phyloP scores from a whole-genome alignment of 2,888 invertebrate species.

The Gasteruption jaculator region DNA sequence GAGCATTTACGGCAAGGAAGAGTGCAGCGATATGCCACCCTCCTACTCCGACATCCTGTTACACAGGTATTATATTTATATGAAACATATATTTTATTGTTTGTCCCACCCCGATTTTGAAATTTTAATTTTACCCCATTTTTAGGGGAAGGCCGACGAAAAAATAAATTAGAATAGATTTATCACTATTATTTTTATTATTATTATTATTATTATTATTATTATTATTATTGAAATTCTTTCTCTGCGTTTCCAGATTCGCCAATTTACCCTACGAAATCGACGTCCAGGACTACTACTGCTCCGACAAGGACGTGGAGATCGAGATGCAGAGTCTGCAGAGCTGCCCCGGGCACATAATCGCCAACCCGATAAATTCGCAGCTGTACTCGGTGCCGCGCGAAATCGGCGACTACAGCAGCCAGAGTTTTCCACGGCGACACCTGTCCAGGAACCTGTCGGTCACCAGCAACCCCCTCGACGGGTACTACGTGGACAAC shows the following conservation, averaged over 20 bases:
- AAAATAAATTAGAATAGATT: no score
- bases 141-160: no score
- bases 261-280: slow-evolving; percentile 44
- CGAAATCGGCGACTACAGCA: slow-evolving; percentile 34
- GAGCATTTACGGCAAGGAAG: slow-evolving; percentile 53
- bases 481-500: slow-evolving; percentile 40
- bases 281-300: slow-evolving; percentile 35
- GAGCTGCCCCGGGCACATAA: slow-evolving; percentile 37
- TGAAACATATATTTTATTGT: no score
- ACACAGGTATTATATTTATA: slow-evolving; percentile 35
- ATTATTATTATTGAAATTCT: not conserved
- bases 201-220: no score
- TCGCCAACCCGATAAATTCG: slow-evolving; percentile 33
- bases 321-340: slow-evolving; percentile 42
- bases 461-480: slow-evolving; percentile 42
- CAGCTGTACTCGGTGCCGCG: slow-evolving; percentile 33
- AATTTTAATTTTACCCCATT: no score
- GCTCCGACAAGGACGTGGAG: slow-evolving; percentile 36
- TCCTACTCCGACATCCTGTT: slow-evolving; percentile 45
- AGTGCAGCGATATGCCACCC: slow-evolving; percentile 41
- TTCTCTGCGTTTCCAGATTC: slow-evolving; percentile 28
- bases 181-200: no score
- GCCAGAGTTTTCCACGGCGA: slow-evolving; percentile 39
- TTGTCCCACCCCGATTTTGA: no score
- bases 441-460: slow-evolving; percentile 36